Base-by-base conservation (phyloP, 2,113 vertebrate genomes). In the Potamarius usumacintae region DNA sequence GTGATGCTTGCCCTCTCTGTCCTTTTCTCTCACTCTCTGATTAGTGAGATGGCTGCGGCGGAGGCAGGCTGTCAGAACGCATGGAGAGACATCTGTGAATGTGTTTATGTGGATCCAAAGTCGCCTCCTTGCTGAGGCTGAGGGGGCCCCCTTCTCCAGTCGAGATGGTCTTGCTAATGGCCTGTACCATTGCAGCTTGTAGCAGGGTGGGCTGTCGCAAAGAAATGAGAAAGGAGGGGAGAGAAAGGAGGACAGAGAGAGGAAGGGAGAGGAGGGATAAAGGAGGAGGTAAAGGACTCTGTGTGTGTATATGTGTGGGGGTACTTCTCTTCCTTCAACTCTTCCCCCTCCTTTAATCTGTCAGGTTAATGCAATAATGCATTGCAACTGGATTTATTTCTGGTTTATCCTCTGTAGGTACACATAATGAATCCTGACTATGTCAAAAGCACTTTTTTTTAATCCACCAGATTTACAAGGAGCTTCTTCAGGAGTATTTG, bases 181-280 rank as follows among this genome's bases (percentile, higher is more conserved):
- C 96, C 96, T 93, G 95, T 96, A 96, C 97, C 97, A 96, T 96
- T 95, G 92, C 92, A 91, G 93, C 94, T 92, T 84, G 87, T 94
- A 94, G 95, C 90, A 94, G 89, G 96, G 95, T 96, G 94, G 95
- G 96, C 94, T 96, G 94, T 94, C 91, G 94, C 93, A 92, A 85
- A 88, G 79, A 87, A 74, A 80, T 18, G 88, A 87, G 63, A 84
- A 71, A 82, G 58, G 87, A 83, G 86, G 88, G 90, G 88, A 86
- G 88, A 62, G 85, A 34, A 18, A 48, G 79, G 25, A 58, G 27
- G 27, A 60, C 15, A 52, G 52, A 12, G 22, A 80, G 79, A 2
- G 58, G 65, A 50, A 50, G 58, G 63, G 65, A 80, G 79, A 57
- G 53, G 53, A 79, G 78, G 65, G n/a, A 17, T 34, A 67, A 58